A percentile compares a stretch with the other conserved stretches of the same genome.
Conservation (phyloP, 2,113 vertebrate species). For the Pterophyllum scalare region DNA sequence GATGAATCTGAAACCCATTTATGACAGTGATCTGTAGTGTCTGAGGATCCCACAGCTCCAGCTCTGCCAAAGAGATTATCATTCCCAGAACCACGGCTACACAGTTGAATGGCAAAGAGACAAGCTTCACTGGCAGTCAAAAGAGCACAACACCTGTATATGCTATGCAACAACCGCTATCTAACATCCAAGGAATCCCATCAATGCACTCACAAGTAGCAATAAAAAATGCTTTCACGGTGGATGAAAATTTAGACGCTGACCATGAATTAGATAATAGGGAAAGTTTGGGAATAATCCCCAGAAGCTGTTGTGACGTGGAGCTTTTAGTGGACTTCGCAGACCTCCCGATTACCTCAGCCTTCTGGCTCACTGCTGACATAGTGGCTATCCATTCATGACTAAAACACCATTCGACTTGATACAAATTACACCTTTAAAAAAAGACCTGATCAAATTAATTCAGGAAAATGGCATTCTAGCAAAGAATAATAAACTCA, state of each 20-base stretch:
- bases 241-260: constrained; percentile 12
- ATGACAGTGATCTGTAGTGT: constrained; percentile 62
- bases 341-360: constrained; percentile 27
- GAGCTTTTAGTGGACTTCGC: constrained; percentile 4
- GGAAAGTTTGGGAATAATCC: constrained; percentile 37
- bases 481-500: constrained; percentile 82
- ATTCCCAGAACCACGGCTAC: constrained; percentile 64
- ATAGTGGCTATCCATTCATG: constrained; percentile 62
- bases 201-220: constrained; percentile 27
- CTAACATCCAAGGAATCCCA: constrained; percentile 39
- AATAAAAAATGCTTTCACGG: constrained; percentile 43
- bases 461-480: constrained; percentile 75
- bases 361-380: constrained; percentile 54
- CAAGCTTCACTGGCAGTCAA: constrained; percentile 65
- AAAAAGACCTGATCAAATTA: constrained; percentile 54
- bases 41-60: constrained; percentile 58
- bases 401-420: constrained; percentile 68
- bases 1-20: constrained; percentile 58
- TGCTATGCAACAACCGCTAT: constrained; percentile 38
- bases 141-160: constrained; percentile 72
- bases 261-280: constrained; percentile 15
- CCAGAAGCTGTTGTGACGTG: constrained; percentile 27
- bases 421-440: constrained; percentile 66
- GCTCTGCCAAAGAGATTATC: constrained; percentile 64
- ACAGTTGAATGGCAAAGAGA: constrained; percentile 58